These are phyloP conservation scores for Sinhomidia bicolor DNA, from an alignment of 2,888 invertebrate species.

Conservation along the genomic window DNA sequence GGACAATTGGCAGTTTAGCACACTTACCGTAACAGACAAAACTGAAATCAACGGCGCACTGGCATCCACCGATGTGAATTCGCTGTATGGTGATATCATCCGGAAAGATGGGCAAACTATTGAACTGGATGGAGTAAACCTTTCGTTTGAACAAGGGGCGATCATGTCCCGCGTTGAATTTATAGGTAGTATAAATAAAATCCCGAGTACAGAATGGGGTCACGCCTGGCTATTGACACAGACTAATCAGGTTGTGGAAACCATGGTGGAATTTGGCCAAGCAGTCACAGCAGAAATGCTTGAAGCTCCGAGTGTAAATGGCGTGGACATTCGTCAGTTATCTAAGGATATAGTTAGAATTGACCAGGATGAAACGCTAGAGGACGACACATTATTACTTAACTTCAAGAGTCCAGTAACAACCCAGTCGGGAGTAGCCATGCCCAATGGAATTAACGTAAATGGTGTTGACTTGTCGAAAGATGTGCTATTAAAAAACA, in stretches of 20 bases:
- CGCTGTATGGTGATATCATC: slow-evolving; percentile 57
- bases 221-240: slow-evolving; percentile 59
- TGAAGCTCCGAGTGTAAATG: slow-evolving; percentile 49
- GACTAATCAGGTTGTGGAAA: slow-evolving; percentile 60
- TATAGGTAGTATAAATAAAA: slow-evolving; percentile 59
- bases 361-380: slow-evolving; percentile 55
- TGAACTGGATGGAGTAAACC: background rate
- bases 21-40: background rate
- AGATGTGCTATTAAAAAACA: slow-evolving; percentile 64
- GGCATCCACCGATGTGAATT: slow-evolving; percentile 30
- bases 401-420: slow-evolving; percentile 42
- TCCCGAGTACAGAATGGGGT: slow-evolving; percentile 67
- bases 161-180: background rate
- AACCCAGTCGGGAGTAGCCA: background rate
- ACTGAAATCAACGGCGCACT: slow-evolving; percentile 33
- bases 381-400: background rate
- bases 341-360: slow-evolving; percentile 56
- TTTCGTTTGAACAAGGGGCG: slow-evolving; percentile 40
- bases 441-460: slow-evolving; percentile 43
- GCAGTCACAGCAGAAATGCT: slow-evolving; percentile 6
- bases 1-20: slow-evolving; percentile 35
- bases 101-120: slow-evolving; percentile 23
- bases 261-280: slow-evolving; percentile 54
- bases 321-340: slow-evolving; percentile 58
- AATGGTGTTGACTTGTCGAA: slow-evolving; percentile 69